phyloP scores from a whole-genome alignment of 1,140 invertebrate genomes.

The Drosophila novamexicana region DNA sequence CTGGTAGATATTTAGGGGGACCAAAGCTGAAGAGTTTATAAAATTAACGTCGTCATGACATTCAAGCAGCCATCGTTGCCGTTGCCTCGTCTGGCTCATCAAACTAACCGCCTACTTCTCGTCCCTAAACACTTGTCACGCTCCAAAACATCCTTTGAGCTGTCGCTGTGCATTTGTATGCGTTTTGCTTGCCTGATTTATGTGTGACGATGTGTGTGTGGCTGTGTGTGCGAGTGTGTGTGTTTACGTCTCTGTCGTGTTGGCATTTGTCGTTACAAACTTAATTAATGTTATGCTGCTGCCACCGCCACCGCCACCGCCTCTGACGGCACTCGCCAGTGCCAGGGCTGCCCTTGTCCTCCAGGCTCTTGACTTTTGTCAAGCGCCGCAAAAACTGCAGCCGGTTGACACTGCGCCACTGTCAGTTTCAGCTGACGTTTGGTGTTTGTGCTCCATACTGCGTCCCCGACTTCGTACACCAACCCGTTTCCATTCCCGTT shows the following conservation, averaged over 20 bases:
- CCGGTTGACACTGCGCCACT: constrained; percentile 46
- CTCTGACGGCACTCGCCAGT: constrained; percentile 40
- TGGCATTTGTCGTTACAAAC: constrained; percentile 73
- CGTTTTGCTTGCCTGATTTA: constrained; percentile 55
- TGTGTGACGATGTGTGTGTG: constrained; percentile 43
- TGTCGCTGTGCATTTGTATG: constrained; percentile 51
- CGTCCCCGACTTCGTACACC: background rate
- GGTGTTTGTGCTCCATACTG: constrained; percentile 37
- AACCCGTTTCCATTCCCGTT: background rate
- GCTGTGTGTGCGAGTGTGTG: constrained; percentile 23
- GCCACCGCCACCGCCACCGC: constrained; percentile 50
- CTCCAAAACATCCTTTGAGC: constrained; percentile 58
- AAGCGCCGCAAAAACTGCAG: constrained; percentile 51
- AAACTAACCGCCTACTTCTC: constrained; percentile 14
- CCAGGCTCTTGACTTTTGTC: constrained; percentile 63
- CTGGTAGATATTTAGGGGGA: constrained; percentile 11
- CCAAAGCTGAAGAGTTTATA: constrained; percentile 75
- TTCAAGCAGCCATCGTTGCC: constrained; percentile 41
- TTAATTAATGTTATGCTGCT: constrained; percentile 74
- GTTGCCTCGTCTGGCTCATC: constrained; percentile 33
- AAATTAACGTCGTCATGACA: constrained; percentile 81
- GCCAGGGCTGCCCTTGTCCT: constrained; percentile 45
- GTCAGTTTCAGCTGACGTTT: constrained; percentile 63
- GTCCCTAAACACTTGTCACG: constrained; percentile 30
- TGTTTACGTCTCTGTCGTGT: constrained; percentile 59